Conservation (phyloP, 1,140 invertebrate species). For the Eciton burchellii region DNA sequence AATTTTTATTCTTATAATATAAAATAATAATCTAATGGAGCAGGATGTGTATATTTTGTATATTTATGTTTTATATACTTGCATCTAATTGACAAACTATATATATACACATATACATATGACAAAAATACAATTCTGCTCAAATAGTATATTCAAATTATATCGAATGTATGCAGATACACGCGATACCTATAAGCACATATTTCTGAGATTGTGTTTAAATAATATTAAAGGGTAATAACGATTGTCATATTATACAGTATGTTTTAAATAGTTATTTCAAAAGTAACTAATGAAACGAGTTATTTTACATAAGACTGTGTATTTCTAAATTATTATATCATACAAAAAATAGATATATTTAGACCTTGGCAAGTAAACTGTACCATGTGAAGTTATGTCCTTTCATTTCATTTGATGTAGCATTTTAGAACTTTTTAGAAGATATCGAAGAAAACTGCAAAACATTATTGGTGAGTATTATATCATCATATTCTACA, state of each 20-base stretch:
- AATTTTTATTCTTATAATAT: not conserved
- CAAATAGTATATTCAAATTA: not conserved
- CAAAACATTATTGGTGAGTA: not conserved
- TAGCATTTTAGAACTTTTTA: not conserved
- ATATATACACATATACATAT: too few relatives aligned
- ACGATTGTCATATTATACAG: not conserved
- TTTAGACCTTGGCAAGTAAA: constrained; percentile 13
- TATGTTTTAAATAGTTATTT: not conserved
- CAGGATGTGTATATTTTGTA: not conserved
- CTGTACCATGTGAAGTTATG: not conserved
- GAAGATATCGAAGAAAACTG: not conserved
- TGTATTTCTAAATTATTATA: constrained; percentile 1
- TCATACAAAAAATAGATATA: constrained; percentile 18
- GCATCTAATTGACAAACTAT: constrained; percentile 12
- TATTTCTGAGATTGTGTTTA: not conserved
- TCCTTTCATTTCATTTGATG: not conserved
- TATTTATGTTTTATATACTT: constrained; percentile 25
- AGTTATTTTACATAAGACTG: constrained; percentile 19
- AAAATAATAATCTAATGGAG: constrained; percentile 2
- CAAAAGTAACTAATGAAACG: not conserved
- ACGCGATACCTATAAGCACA: not conserved
- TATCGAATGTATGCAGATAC: not conserved
- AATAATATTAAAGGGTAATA: not conserved
- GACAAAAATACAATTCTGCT: not conserved
- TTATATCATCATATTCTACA: not conserved